Evolutionary conservation across 53 echinoderm and acorn worm genomes (phyloP), one percentile per base, ranked within the genome.

Genomic region (Pentamera pediparva): DNA sequence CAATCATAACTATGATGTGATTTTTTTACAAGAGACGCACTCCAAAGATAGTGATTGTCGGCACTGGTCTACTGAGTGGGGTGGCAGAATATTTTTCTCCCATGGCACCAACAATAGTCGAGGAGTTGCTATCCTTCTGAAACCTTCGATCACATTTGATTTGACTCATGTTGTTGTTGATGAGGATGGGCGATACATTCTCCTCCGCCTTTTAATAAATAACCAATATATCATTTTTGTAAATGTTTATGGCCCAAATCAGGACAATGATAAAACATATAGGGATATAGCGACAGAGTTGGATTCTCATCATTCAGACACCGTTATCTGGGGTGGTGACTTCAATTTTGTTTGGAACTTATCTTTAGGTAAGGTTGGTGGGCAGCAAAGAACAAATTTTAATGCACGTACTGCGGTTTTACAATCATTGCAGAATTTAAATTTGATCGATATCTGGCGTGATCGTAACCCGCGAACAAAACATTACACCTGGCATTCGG

Each of bases 221-320:
- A 59, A 61, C 33, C 13, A 71, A 39, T 12, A 55, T 35, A 2
- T 79, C 17, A 55, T 38, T 48, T 33, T 77, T 21, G 41, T 77
- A n/a, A 77, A 77, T 62, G 33, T 77, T 13, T 78, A 65, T 65
- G 67, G 32, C 37, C 78, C 78, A 7, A 78, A 78, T 45, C 50
- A 13, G 35, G 65, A 81, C 52, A 39, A 47, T 26, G 34, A 36
- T 48, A 38, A 61, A 2, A 59, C 35, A 61, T 74, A 74, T 8
- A 59, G 33, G 6, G 55, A 81, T 22, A 32, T 81, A 21, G 47
- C 59, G 73, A 62, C 47, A 60, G 4, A 61, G 18, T 39, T 81
- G 38, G 37, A 81, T 21, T 48, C 41, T 59, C 29, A 47, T 32
- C 59, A 73, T 2, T 21, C 7, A 32, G 18, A 21, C 37, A 32